These are phyloP conservation scores for Chondrilla cf. caribensis DNA, from an alignment of 37 sponge, comb jelly and placozoan species.

Conservation along the genomic window DNA sequence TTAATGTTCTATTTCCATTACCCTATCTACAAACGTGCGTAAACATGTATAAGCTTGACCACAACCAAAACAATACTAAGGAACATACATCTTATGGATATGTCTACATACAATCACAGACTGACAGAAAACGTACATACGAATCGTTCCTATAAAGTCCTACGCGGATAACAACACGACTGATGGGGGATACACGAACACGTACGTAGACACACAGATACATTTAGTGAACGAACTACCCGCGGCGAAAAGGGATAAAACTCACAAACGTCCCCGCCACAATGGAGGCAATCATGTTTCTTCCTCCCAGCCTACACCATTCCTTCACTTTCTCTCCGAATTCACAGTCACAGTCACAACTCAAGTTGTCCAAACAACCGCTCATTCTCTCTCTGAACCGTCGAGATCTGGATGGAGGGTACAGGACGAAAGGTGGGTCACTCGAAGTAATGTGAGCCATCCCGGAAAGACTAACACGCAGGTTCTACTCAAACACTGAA, in stretches of 20 bases:
- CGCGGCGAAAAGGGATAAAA: too few relatives aligned
- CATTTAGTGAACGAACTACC: neutral
- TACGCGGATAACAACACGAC: too few relatives aligned
- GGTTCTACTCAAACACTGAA: too few relatives aligned
- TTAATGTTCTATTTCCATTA: too few relatives aligned
- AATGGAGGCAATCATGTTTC: slow-evolving; percentile 71
- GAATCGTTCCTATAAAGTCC: too few relatives aligned
- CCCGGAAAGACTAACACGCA: neutral
- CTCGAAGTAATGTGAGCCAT: neutral
- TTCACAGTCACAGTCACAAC: slow-evolving; percentile 48
- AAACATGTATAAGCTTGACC: too few relatives aligned
- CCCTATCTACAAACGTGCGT: too few relatives aligned
- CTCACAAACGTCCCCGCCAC: slow-evolving; percentile 62
- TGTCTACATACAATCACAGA: too few relatives aligned
- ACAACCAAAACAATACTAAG: too few relatives aligned
- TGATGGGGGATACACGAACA: neutral
- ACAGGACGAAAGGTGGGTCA: neutral
- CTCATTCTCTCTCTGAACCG: slow-evolving; percentile 44
- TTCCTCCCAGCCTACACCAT: slow-evolving; percentile 47
- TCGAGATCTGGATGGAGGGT: neutral
- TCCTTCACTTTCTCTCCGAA: slow-evolving; percentile 41
- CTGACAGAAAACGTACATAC: too few relatives aligned
- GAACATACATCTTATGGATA: too few relatives aligned
- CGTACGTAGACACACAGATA: neutral
- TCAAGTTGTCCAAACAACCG: slow-evolving; percentile 65